Evolutionary conservation across 2,797 vertebrate genomes (phyloP), one percentile per base, ranked within the genome.

Genomic region (Phrynocephalus guinanensis): DNA sequence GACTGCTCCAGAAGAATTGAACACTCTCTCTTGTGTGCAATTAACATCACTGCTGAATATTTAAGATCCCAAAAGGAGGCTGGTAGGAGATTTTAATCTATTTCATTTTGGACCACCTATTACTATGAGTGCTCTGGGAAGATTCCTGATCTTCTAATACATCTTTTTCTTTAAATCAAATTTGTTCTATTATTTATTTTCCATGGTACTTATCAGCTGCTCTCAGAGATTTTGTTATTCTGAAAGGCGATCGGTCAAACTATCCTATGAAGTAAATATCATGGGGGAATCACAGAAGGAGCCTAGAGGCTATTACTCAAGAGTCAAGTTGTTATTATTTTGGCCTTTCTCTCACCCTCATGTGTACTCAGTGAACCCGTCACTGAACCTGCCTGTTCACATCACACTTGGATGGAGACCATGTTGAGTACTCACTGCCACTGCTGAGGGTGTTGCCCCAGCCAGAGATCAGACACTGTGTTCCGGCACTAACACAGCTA

Each of bases 391-490:
- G 33, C 78, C 48, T 6, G 11, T 52, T 30, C 9, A 7, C 16
- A 48, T 13, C 7, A 3, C 7, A 5, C 66, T 10, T 82, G 16
- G 60, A 81, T 11, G 44, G 52, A 78, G 9, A 71, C 28, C 11
- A 56, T 18, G 20, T 2, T 26, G 77, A 73, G 16, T 18, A 96
- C 97, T 97, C 86, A 97, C 96, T 1, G 18, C 1, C 89, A 16
- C 71, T 94, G 94, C 96, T 97, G 92, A 96, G 95, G 78, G 97
- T 98, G 96, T 97, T 97, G 85, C 98, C 98, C 97, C 97, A 97
- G 88, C 98, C 98, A 0, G 98, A 96, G 88, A 98, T 95, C 0
- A 18, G 87, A 92, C 98, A 98, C 83, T 86, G 86, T 85, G 97
- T 98, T 84, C 98, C 97, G 5, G 95, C 71, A 0, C 91, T 2